A percentile compares a stretch with the other conserved stretches of the same genome.
phyloP scores from a whole-genome alignment of 2,113 vertebrate species.

The Tachuris rubrigastra region DNA sequence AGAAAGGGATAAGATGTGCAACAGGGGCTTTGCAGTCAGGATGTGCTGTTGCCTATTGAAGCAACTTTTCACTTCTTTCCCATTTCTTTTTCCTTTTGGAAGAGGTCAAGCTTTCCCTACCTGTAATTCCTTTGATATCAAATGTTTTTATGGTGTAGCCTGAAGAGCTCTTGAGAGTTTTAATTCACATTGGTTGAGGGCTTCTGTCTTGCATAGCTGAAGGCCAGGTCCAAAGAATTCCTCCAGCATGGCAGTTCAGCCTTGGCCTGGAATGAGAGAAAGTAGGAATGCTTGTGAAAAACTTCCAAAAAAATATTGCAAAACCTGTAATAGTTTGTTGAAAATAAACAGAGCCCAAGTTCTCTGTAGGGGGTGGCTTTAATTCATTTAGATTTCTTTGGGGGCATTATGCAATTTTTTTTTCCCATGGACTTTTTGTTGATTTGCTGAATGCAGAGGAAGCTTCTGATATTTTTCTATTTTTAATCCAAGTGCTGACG shows the following conservation, averaged over 20 bases:
- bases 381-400: slow-evolving; percentile 26
- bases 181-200: background rate
- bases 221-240: background rate
- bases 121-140: fast-evolving
- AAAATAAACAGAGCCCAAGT: slow-evolving; percentile 40
- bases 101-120: background rate
- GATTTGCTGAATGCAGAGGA: slow-evolving; percentile 31
- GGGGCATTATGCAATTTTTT: background rate
- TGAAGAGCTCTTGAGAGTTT: background rate
- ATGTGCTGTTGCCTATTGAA: background rate
- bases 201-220: background rate
- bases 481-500: background rate
- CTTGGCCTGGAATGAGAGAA: background rate
- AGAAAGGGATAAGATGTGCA: fast-evolving
- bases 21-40: background rate
- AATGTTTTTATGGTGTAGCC: background rate
- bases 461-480: slow-evolving; percentile 33
- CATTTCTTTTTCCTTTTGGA: background rate
- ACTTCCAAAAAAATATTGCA: slow-evolving; percentile 19
- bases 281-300: slow-evolving; percentile 41
- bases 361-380: slow-evolving; percentile 21
- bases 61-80: background rate
- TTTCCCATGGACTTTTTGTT: slow-evolving; percentile 46
- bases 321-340: slow-evolving; percentile 12
- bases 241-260: background rate